Evolutionary conservation across 2,113 vertebrate genomes (phyloP).

Genomic region (Strigops habroptila): DNA sequence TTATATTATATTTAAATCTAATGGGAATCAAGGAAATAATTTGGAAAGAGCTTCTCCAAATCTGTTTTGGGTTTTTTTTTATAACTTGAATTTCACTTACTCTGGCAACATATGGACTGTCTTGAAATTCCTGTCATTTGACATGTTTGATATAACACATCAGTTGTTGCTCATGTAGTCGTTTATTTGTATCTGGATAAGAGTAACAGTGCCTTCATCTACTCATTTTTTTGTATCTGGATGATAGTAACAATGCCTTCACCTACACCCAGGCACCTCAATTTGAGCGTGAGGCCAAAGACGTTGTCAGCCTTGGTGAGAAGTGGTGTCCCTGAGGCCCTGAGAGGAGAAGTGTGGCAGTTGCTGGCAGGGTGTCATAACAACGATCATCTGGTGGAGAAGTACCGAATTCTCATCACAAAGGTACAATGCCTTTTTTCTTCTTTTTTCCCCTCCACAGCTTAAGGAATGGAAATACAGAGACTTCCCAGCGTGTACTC

Average conservation of each 20-base stretch:
- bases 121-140: background rate
- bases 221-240: background rate
- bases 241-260: background rate
- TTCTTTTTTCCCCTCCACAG: rapidly evolving
- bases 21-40: background rate
- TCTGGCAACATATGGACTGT: background rate
- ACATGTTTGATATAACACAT: rapidly evolving
- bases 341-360: conserved; percentile 97
- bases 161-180: background rate
- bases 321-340: conserved; percentile 93
- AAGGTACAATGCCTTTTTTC: conserved; percentile 79
- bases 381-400: conserved; percentile 95
- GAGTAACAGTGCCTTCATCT: background rate
- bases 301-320: conserved; percentile 88
- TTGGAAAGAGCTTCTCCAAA: background rate
- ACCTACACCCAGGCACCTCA: conserved; percentile 84
- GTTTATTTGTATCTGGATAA: background rate
- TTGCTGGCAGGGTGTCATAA: conserved; percentile 97
- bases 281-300: conserved; percentile 90
- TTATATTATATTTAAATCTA: background rate
- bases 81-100: rapidly evolving
- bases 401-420: conserved; percentile 97
- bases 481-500: rapidly evolving
- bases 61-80: background rate
- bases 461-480: background rate